phyloP scores from a whole-genome alignment of 2,113 vertebrate species.

The Zosterops lateralis region DNA sequence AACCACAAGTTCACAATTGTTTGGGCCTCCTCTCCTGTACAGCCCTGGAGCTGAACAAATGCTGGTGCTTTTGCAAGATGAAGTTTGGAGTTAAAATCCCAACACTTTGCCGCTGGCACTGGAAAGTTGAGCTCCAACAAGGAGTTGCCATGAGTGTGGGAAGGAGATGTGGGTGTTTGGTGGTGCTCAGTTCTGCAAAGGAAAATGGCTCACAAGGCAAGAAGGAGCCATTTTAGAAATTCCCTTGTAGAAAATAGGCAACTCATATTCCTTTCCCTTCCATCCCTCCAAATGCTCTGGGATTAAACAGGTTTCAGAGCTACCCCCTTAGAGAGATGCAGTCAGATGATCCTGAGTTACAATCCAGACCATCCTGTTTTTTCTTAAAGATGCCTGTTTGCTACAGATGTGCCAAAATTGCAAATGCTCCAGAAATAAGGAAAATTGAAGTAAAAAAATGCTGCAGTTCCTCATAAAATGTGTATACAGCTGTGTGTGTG shows the following conservation, averaged over 20 bases:
- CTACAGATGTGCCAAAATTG: not conserved
- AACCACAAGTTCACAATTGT: constrained; percentile 64
- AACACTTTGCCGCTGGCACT: accelerated
- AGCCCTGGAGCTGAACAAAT: not conserved
- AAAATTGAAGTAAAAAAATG: not conserved
- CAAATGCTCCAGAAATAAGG: not conserved
- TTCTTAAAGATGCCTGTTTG: not conserved
- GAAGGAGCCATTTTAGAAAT: not conserved
- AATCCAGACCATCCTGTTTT: not conserved
- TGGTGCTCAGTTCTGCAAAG: not conserved
- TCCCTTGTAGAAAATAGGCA: not conserved
- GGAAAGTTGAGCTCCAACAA: not conserved
- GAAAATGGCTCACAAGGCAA: not conserved
- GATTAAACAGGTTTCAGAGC: not conserved
- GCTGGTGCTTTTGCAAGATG: not conserved
- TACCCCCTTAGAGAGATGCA: accelerated
- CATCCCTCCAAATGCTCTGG: not conserved
- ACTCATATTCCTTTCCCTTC: not conserved
- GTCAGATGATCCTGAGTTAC: not conserved
- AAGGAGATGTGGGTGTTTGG: not conserved
- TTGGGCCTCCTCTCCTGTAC: not conserved
- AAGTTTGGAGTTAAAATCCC: not conserved
- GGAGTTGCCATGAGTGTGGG: accelerated
- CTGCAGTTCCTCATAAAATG: not conserved
- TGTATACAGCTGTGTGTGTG: not conserved